Evolutionary conservation across 37 sponge, comb jelly and placozoan species (phyloP).

Genomic region (Dysidea cf. avara): DNA sequence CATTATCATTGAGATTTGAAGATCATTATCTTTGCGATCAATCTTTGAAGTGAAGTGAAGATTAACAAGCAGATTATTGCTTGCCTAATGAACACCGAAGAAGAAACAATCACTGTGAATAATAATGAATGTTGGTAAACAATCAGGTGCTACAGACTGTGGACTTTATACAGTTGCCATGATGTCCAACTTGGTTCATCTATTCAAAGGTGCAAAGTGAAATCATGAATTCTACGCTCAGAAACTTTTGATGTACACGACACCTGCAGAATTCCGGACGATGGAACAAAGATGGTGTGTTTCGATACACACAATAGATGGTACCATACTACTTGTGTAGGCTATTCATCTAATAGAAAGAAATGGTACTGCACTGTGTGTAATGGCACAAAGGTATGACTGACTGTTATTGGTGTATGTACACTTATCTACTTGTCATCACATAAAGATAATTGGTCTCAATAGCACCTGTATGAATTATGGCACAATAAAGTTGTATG

Average conservation of each 20-base stretch:
- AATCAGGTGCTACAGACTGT: too few relatives aligned
- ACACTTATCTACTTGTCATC: too few relatives aligned
- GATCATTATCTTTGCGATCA: too few relatives aligned
- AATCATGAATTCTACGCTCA: not conserved
- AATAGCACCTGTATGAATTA: too few relatives aligned
- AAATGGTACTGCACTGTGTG: not conserved
- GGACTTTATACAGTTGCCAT: conserved; percentile 27
- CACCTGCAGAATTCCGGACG: conserved; percentile 42
- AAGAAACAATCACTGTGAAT: conserved; percentile 8
- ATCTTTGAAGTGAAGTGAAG: conserved; percentile 30
- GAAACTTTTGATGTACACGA: conserved; percentile 12
- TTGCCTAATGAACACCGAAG: conserved; percentile 4
- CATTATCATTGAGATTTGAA: conserved; percentile 34
- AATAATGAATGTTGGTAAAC: conserved; percentile 46
- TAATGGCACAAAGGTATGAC: too few relatives aligned
- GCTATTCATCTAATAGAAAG: not conserved
- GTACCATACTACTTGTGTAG: conserved; percentile 25
- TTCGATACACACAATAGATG: conserved; percentile 26
- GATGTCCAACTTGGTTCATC: conserved; percentile 18
- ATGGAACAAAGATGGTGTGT: conserved; percentile 21
- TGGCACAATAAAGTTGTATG: too few relatives aligned
- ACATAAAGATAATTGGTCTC: too few relatives aligned
- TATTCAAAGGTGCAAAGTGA: conserved; percentile 16
- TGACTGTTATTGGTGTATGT: too few relatives aligned
- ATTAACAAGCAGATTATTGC: conserved; percentile 7